phyloP scores from a whole-genome alignment of 2,797 vertebrate species.

The Poeciliopsis presidionis region DNA sequence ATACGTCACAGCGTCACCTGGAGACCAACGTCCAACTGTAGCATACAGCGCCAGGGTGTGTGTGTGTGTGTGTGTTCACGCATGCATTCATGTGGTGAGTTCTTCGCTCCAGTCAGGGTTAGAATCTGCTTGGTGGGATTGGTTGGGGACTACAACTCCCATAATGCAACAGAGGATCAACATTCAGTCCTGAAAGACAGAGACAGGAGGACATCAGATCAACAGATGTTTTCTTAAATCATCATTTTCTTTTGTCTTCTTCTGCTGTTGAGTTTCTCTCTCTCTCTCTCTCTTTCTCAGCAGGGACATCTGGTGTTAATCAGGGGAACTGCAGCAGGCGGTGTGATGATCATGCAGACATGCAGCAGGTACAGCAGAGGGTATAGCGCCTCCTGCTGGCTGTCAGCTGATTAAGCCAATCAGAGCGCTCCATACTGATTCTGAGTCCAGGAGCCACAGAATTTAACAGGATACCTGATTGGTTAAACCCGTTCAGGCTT shows the following conservation, averaged over 20 bases:
- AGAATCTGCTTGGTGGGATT: background rate
- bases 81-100: constrained; percentile 8
- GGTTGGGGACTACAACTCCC: constrained; percentile 34
- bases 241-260: too few relatives aligned
- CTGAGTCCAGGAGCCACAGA: background rate
- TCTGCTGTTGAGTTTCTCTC: too few relatives aligned
- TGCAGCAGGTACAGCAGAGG: background rate
- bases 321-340: background rate
- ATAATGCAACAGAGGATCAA: constrained; percentile 32
- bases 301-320: background rate
- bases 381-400: background rate
- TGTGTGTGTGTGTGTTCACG: constrained; percentile 5
- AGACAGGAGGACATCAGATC: background rate
- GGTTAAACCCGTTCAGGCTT: background rate
- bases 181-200: constrained; percentile 63
- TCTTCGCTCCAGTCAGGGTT: constrained; percentile 7
- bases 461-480: background rate
- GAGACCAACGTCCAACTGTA: background rate
- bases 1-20: background rate
- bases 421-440: background rate
- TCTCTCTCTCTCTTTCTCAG: background rate
- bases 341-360: background rate
- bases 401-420: background rate
- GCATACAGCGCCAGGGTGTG: background rate
- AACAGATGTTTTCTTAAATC: background rate